These are phyloP conservation scores for Myotis pilosus DNA, from an alignment of 2,797 vertebrate species.

Conservation along the genomic window DNA sequence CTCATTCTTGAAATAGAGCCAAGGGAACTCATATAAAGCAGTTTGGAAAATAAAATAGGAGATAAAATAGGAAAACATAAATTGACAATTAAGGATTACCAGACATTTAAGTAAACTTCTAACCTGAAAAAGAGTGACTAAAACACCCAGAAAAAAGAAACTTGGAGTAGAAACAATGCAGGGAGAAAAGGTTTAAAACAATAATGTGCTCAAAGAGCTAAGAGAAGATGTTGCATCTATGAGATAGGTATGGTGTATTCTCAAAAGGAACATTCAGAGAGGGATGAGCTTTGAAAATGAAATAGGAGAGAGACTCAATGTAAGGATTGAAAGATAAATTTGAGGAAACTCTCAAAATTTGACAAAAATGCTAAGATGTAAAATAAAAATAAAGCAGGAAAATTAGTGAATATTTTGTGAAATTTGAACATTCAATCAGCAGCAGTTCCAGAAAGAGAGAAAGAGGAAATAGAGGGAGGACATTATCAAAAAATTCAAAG, in stretches of 20 bases:
- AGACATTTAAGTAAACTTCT: background rate
- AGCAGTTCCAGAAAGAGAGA: background rate
- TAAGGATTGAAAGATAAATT: background rate
- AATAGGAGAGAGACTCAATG: background rate
- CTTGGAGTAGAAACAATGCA: background rate
- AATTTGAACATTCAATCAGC: background rate
- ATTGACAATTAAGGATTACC: background rate
- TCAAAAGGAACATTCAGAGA: background rate
- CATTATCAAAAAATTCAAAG: background rate
- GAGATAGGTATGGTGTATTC: background rate
- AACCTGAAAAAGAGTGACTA: background rate
- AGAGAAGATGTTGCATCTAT: background rate
- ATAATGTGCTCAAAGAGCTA: background rate
- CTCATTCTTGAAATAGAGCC: background rate
- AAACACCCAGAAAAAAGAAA: slow-evolving; percentile 7
- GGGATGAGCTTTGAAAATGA: background rate
- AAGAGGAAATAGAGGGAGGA: background rate
- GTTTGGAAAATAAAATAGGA: background rate
- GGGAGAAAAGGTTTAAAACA: background rate
- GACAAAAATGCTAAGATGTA: background rate
- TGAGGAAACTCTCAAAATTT: background rate
- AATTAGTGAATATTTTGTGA: background rate
- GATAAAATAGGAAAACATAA: background rate
- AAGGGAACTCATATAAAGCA: background rate
- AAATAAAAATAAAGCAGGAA: background rate